Conservation (phyloP, 2,113 vertebrate species). For the Lanius collurio region DNA sequence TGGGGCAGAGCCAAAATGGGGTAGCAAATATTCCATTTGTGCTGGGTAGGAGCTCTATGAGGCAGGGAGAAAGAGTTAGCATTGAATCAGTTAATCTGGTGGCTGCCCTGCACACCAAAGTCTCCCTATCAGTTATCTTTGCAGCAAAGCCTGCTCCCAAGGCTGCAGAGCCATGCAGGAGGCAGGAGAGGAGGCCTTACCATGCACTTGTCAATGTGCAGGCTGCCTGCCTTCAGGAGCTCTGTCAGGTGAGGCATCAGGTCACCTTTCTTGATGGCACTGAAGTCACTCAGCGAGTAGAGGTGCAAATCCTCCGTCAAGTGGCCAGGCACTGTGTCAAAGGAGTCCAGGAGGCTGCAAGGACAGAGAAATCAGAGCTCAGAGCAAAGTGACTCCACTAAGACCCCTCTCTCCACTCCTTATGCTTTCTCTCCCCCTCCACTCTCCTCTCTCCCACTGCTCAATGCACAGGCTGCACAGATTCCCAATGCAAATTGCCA, state of each 20-base stretch:
- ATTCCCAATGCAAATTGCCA: background rate
- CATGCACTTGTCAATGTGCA: conserved; percentile 88
- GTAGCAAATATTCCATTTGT: background rate
- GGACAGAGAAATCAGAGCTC: background rate
- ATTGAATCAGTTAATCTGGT: background rate
- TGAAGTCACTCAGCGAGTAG: conserved; percentile 89
- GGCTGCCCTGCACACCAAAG: background rate
- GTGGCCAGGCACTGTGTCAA: conserved; percentile 88
- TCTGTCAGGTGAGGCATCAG: conserved; percentile 83
- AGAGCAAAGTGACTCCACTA: background rate
- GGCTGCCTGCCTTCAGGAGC: conserved; percentile 83
- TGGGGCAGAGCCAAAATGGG: background rate
- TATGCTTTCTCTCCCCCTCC: background rate
- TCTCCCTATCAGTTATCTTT: background rate
- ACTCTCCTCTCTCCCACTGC: background rate
- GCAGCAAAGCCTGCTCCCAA: background rate
- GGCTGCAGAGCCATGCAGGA: background rate
- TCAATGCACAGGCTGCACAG: background rate
- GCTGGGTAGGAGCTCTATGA: background rate
- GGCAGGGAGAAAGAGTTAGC: background rate
- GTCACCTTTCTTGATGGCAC: conserved; percentile 84
- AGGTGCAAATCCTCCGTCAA: conserved; percentile 94
- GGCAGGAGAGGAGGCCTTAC: conserved; percentile 69
- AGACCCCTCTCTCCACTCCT: background rate
- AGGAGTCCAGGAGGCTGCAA: conserved; percentile 86